Base-by-base conservation (phyloP, 2,113 vertebrate species). In the Corythoichthys haematopterus region DNA sequence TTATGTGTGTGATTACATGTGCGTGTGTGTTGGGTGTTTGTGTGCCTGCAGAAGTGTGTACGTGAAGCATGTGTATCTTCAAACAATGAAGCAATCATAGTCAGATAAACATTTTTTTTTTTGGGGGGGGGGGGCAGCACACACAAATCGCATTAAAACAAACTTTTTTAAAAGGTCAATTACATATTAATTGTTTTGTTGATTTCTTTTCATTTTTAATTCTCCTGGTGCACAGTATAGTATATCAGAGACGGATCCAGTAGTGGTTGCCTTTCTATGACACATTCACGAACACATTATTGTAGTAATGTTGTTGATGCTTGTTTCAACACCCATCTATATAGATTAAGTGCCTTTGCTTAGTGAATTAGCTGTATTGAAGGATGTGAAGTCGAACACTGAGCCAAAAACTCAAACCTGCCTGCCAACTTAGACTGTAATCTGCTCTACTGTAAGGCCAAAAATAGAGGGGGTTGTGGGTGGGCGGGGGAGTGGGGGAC, bases 21-120 rank as follows among this genome's bases (percentile, higher is more conserved):
- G 56, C 48, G 64, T 65, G 59, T 55, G 60, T 47, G 38, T 61
- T 28, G 20, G 20, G 63, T 64, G 90, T 90, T 92, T 75, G 52
- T 61, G 57, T 59, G 62, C 70, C 75, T 71, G 64, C 64, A 56
- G 57, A 38, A 64, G 65, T 69, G 50, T 66, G 64, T 71, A 86
- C 90, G 92, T 73, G 75, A 79, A 78, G 64, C 1, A 60, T 37
- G 69, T 74, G 63, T 81, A 83, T 88, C 82, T 84, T 80, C 65
- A 66, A 87, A 68, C 72, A 77, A 85, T 85, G 80, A 85, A 81
- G 78, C 72, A 20, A 56, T 46, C n/a, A 38, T 48, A 60, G 74
- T 82, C 76, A 63, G 62, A 84, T 70, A 88, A 80, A 64, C 78
- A 74, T 67, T 65, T 72, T 53, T 28, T 28, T 28, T 28, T 28